Percentiles rank a stretch among this genome's conserved stretches.
Evolutionary conservation across 2,888 invertebrate species (phyloP).

Genomic region (Cantharis rustica): DNA sequence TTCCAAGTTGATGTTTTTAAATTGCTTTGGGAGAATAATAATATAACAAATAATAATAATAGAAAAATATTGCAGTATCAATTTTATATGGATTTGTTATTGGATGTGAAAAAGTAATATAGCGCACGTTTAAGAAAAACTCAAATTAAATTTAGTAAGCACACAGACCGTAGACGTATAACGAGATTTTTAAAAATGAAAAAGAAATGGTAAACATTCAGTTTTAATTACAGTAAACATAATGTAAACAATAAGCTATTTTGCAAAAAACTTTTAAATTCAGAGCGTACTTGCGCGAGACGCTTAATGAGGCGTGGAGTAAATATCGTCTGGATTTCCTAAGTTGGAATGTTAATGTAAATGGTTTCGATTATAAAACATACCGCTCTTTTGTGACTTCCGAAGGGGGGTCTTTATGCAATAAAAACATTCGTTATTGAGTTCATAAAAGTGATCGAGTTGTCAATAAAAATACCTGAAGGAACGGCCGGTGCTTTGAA

Average conservation of each 20-base stretch:
- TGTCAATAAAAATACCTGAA: constrained; percentile 63
- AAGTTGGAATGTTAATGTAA: neutral
- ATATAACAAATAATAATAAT: neutral
- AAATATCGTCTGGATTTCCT: neutral
- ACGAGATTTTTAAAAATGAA: neutral
- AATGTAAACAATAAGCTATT: neutral
- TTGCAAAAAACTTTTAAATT: neutral
- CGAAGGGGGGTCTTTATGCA: neutral
- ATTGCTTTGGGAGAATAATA: neutral
- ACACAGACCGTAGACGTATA: neutral
- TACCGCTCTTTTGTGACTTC: neutral
- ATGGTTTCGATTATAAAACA: neutral
- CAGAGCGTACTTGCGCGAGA: neutral
- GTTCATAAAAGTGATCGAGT: neutral
- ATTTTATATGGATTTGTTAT: neutral
- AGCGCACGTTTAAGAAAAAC: neutral
- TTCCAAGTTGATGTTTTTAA: neutral
- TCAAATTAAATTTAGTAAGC: neutral
- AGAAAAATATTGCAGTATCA: neutral
- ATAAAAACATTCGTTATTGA: neutral
- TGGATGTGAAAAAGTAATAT: neutral
- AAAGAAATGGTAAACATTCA: neutral
- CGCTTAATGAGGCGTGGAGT: neutral
- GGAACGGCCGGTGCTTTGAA: constrained; percentile 81
- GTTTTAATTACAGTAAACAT: neutral